Base-by-base conservation (phyloP, 2,888 invertebrate genomes). In the Eupithecia subfuscata region DNA sequence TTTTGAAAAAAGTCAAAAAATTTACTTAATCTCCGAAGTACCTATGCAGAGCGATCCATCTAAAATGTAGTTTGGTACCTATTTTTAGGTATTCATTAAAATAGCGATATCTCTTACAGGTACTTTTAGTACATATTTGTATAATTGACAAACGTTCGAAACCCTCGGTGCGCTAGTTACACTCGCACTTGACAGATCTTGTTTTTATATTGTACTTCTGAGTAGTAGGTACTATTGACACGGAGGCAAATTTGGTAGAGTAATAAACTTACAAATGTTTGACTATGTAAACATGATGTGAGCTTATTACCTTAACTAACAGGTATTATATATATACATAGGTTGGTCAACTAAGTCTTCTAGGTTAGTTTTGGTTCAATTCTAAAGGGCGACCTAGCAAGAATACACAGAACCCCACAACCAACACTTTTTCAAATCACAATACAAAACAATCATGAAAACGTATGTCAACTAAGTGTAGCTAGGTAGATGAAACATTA, bases 401-500 rank as follows among this genome's bases (percentile, higher is more conserved):
- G 18, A 64, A 64, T 18, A 18, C 9, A 64, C 34, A 64, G 64
- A 34, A 34, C 34, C 8, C 63, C 30, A 18, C 22, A 70, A 52
- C 43, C 22, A 30, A 64, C 30, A 40, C 37, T 11, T 72, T 40
- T 72, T 78, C 79, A 77, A 77, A 72, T 78, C 74, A 71, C 34
- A 71, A 74, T 68, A 34, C 64, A 40, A 69, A 74, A 79, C 64
- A 37, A 69, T 75, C 65, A 72, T 69, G n/a, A 74, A 77, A 79
- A 79, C 76, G 70, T 78, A 70, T 81, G 82, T 82, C 82, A 85
- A 83, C 80, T 83, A 79, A 81, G 72, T 78, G 82, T 84, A 83
- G 65, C 65, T 67, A n/a, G 37, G 85, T 85, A 84, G 91, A 91
- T 91, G 84, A 75, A 84, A 85, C 80, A 70, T 80, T 79, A 83